phyloP scores from a whole-genome alignment of 2,113 vertebrate genomes.

The Hippopotamus amphibius region DNA sequence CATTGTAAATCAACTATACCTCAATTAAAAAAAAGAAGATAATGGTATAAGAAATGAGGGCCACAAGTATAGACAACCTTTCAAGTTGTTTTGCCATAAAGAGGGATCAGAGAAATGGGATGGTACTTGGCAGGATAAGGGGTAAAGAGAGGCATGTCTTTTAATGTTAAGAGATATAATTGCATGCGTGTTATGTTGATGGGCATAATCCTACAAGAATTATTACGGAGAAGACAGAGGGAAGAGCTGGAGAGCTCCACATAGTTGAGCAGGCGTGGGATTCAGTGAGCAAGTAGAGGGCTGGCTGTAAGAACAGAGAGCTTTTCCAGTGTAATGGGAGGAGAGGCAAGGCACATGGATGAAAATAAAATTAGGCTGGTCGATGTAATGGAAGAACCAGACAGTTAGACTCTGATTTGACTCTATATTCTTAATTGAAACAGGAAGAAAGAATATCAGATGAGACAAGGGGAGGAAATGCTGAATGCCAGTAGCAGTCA shows the following conservation, averaged over 20 bases:
- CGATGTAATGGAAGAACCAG: neutral
- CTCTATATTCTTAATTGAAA: neutral
- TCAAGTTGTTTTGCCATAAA: neutral
- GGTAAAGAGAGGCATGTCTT: neutral
- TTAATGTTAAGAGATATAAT: neutral
- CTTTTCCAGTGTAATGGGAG: neutral
- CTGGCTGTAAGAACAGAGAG: neutral
- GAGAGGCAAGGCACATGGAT: neutral
- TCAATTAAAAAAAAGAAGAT: neutral
- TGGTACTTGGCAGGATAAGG: neutral
- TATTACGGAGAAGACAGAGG: neutral
- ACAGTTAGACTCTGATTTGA: neutral
- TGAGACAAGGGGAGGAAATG: neutral
- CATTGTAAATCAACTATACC: too few species aligned
- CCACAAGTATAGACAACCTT: neutral
- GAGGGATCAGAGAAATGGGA: slow-evolving; percentile 20
- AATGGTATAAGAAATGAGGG: neutral
- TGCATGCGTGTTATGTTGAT: neutral
- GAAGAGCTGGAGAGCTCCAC: neutral
- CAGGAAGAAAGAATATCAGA: neutral
- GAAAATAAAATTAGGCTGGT: neutral
- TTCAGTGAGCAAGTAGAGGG: neutral
- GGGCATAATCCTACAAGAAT: neutral
- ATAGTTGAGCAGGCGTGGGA: neutral
- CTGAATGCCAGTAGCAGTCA: neutral